Percentiles rank a stretch among this genome's conserved stretches.
phyloP scores from a whole-genome alignment of 2,888 invertebrate genomes.

The Oscheius sp. region DNA sequence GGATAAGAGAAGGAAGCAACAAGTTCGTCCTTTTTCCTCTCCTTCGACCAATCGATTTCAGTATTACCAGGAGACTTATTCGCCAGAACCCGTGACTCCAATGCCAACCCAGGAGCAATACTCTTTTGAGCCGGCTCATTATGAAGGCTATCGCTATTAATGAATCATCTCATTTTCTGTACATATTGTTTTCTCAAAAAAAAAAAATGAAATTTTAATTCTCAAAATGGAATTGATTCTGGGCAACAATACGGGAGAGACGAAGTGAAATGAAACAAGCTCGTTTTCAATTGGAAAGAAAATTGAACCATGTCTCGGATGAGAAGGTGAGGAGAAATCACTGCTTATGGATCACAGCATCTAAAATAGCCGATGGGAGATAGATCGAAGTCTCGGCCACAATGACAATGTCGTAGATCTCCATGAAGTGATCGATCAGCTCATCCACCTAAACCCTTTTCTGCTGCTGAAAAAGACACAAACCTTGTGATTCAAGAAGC shows the following conservation, averaged over 20 bases:
- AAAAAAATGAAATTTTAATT: conserved; percentile 3
- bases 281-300: background rate
- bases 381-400: conserved; percentile 21
- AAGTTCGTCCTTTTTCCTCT: conserved; percentile 18
- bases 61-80: conserved; percentile 37
- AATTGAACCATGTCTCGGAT: background rate
- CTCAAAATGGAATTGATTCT: background rate
- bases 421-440: conserved; percentile 22
- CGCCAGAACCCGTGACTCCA: conserved; percentile 41
- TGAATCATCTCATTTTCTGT: background rate
- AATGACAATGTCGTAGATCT: conserved; percentile 30
- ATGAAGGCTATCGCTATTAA: conserved; percentile 49
- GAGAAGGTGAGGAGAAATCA: background rate
- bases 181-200: conserved; percentile 8
- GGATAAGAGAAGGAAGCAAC: conserved; percentile 46
- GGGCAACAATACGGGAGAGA: background rate
- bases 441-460: conserved; percentile 20
- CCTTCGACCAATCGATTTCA: background rate
- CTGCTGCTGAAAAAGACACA: background rate
- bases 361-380: conserved; percentile 20
- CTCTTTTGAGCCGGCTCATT: conserved; percentile 46
- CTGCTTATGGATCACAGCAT: conserved; percentile 10
- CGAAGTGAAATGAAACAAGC: conserved; percentile 17
- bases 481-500: conserved; percentile 80
- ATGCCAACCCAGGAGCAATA: conserved; percentile 41